Evolutionary conservation across 53 echinoderm and acorn worm genomes (phyloP).

Genomic region (Temnopleurus reevesii): DNA sequence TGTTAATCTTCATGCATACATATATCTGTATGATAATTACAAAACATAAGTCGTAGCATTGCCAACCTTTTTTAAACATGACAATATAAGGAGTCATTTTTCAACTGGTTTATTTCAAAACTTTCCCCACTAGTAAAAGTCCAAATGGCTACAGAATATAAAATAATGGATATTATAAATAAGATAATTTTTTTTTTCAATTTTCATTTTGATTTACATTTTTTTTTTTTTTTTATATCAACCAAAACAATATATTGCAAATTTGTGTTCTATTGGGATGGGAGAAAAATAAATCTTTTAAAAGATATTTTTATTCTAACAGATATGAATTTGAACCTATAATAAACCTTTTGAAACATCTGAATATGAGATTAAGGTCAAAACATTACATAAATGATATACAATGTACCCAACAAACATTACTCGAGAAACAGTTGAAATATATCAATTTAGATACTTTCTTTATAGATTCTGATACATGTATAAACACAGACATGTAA

Average conservation of each 20-base stretch:
- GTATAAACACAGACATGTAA: neutral
- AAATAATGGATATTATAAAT: too few relatives aligned
- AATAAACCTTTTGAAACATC: neutral
- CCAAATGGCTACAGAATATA: neutral
- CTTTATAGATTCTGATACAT: neutral
- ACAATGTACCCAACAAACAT: neutral
- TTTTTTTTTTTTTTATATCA: too few relatives aligned
- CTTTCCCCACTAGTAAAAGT: neutral
- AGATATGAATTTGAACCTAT: neutral
- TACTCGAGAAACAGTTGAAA: neutral
- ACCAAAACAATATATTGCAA: too few relatives aligned
- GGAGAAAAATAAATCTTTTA: too few relatives aligned
- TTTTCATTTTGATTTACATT: neutral
- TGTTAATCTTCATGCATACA: neutral
- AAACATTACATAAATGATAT: neutral
- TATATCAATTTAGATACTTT: neutral
- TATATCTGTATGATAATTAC: neutral
- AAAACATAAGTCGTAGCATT: neutral
- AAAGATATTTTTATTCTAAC: neutral
- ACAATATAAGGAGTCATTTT: neutral
- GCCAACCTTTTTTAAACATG: neutral
- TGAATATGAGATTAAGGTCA: neutral
- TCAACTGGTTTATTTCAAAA: too few relatives aligned
- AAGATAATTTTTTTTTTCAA: neutral
- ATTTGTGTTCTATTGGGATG: too few relatives aligned